A percentile compares a stretch with the other conserved stretches of the same genome.
phyloP scores from a whole-genome alignment of 2,113 vertebrate genomes.

The Hemibates koningsi region DNA sequence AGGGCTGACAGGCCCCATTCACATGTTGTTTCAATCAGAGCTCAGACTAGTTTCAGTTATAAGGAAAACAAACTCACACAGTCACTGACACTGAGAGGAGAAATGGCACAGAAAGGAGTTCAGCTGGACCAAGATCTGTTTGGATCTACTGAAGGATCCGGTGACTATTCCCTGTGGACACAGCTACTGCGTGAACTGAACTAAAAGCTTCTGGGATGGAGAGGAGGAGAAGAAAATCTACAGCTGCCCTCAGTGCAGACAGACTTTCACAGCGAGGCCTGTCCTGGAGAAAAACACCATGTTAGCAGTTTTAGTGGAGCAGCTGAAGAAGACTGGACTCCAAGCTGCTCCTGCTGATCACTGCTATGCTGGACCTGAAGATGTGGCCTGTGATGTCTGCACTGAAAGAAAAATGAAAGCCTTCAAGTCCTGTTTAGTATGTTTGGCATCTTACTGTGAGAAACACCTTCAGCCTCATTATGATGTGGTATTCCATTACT shows the following conservation, averaged over 20 bases:
- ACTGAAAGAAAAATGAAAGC: accelerated
- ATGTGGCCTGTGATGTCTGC: not conserved
- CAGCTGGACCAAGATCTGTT: not conserved
- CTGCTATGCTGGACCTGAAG: not conserved
- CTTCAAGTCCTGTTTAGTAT: accelerated
- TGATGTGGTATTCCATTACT: not conserved
- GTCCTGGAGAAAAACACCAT: accelerated
- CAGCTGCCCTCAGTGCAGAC: not conserved
- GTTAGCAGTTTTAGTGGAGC: accelerated
- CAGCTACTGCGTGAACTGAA: not conserved
- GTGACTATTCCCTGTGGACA: accelerated
- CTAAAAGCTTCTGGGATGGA: accelerated
- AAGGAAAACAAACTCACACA: not conserved
- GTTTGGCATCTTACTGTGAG: accelerated
- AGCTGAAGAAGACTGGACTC: not conserved
- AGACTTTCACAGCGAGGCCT: too few relatives aligned
- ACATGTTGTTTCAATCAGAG: not conserved
- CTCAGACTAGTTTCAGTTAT: not conserved
- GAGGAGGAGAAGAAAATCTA: accelerated
- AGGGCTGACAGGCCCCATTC: not conserved
- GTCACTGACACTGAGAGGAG: not conserved
- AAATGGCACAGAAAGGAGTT: not conserved
- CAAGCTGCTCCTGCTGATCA: not conserved
- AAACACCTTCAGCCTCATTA: accelerated
- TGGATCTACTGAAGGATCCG: not conserved